These are phyloP conservation scores for Hyposoter dolosus DNA, from an alignment of 2,888 invertebrate species.

Conservation along the genomic window DNA sequence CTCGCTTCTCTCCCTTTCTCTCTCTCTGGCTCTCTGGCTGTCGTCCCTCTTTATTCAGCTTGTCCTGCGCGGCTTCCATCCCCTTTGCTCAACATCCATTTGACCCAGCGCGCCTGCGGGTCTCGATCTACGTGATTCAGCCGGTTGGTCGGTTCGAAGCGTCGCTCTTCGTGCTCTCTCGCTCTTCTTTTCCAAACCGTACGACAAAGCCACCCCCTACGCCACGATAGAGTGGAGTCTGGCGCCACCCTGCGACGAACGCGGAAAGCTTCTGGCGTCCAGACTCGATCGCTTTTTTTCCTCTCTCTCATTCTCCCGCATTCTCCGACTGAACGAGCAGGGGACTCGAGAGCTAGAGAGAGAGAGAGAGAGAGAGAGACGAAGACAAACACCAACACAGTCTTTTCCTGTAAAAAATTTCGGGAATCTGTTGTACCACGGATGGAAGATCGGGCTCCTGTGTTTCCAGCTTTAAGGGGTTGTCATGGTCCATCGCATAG, in stretches of 20 bases:
- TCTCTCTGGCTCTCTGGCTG: constrained; percentile 35
- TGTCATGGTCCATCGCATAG: constrained; percentile 1
- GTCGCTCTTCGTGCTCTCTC: constrained; percentile 65
- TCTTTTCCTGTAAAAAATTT: constrained; percentile 40
- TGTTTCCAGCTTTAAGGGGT: constrained; percentile 26
- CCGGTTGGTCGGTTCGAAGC: constrained; percentile 55
- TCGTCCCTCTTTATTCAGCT: constrained; percentile 61
- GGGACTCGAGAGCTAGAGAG: neutral
- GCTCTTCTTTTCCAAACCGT: constrained; percentile 57
- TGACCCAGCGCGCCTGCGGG: constrained; percentile 61
- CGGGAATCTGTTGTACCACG: constrained; percentile 69
- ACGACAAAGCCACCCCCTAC: constrained; percentile 60
- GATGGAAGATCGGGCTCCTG: constrained; percentile 45
- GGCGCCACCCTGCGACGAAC: constrained; percentile 82
- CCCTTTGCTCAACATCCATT: constrained; percentile 56
- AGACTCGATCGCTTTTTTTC: constrained; percentile 48
- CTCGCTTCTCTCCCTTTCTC: constrained; percentile 5
- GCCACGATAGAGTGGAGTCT: constrained; percentile 74
- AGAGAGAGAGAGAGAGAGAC: constrained; percentile 32
- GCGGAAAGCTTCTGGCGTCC: constrained; percentile 75
- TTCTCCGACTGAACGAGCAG: constrained; percentile 49
- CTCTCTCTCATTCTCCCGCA: constrained; percentile 56
- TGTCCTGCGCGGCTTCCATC: constrained; percentile 62
- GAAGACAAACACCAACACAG: constrained; percentile 37
- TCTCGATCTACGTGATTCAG: constrained; percentile 60